These are phyloP conservation scores for Diplodus sargus DNA, from an alignment of 2,797 vertebrate genomes.

Conservation along the genomic window DNA sequence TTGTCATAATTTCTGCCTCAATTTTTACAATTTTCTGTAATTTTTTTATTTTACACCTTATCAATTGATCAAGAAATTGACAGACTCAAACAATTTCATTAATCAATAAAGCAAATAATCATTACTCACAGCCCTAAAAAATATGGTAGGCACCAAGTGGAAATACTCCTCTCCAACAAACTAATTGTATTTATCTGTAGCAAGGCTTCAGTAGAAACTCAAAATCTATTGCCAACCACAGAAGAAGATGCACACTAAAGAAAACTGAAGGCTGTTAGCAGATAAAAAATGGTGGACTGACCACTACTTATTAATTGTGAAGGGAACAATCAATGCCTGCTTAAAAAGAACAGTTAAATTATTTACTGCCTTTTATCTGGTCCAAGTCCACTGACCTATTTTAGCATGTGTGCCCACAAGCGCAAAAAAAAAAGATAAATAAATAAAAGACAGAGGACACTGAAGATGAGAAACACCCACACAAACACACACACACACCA, in stretches of 20 bases:
- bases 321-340: neutral
- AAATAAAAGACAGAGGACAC: neutral
- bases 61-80: too few species aligned
- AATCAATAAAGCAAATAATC: too few species aligned
- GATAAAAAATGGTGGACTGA: neutral
- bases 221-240: too few species aligned
- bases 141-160: neutral
- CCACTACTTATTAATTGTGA: neutral
- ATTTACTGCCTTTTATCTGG: neutral
- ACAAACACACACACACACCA: constrained; percentile 25
- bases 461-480: constrained; percentile 10
- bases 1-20: too few species aligned
- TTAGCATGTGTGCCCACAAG: constrained; percentile 2
- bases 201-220: too few species aligned
- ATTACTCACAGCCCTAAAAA: neutral
- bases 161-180: constrained; percentile 4
- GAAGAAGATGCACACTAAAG: too few species aligned
- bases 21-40: too few species aligned
- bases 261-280: neutral
- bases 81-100: too few species aligned
- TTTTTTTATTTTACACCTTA: too few species aligned
- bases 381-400: neutral
- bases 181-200: neutral
- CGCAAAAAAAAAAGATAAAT: neutral
- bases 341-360: neutral